Conservation (phyloP, 2,797 vertebrate species). For the Phrynocephalus forsythii region DNA sequence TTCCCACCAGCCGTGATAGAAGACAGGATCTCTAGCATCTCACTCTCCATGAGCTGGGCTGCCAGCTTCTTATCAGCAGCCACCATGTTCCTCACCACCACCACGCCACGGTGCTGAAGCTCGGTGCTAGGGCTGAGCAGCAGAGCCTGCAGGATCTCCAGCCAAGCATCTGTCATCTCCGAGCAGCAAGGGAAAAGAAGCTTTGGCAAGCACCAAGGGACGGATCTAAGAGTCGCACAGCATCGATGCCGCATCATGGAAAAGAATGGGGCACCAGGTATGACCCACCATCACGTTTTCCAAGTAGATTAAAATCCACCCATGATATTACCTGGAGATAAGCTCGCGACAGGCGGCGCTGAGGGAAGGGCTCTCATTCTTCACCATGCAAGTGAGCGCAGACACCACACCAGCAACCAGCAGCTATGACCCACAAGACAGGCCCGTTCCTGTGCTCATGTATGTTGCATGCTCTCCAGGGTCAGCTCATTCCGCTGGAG, state of each 20-base stretch:
- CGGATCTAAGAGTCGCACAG: too few relatives aligned
- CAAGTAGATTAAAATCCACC: too few relatives aligned
- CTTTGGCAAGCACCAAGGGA: too few relatives aligned
- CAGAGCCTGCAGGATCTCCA: constrained; percentile 94
- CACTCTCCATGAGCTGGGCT: constrained; percentile 89
- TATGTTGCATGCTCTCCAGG: constrained; percentile 90
- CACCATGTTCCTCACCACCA: constrained; percentile 90
- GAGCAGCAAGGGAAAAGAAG: too few relatives aligned
- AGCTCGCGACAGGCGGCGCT: constrained; percentile 91
- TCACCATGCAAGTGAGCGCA: constrained; percentile 94
- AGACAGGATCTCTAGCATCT: constrained; percentile 92
- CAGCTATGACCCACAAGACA: constrained; percentile 72
- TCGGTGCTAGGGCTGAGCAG: constrained; percentile 87
- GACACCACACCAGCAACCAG: constrained; percentile 91
- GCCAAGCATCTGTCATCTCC: constrained; percentile 86
- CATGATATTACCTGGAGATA: constrained; percentile 85
- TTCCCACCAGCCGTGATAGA: constrained; percentile 84
- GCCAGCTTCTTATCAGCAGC: constrained; percentile 85
- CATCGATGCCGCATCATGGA: neutral
- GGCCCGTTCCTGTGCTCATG: constrained; percentile 71
- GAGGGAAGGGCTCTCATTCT: constrained; percentile 89
- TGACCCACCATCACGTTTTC: too few relatives aligned
- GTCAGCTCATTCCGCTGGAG: constrained; percentile 93
- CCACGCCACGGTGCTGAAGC: constrained; percentile 89
- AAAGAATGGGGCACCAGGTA: neutral